Evolutionary conservation across 2,113 vertebrate species (phyloP), one percentile per base, ranked within the genome.

Genomic region (Silurus asotus): DNA sequence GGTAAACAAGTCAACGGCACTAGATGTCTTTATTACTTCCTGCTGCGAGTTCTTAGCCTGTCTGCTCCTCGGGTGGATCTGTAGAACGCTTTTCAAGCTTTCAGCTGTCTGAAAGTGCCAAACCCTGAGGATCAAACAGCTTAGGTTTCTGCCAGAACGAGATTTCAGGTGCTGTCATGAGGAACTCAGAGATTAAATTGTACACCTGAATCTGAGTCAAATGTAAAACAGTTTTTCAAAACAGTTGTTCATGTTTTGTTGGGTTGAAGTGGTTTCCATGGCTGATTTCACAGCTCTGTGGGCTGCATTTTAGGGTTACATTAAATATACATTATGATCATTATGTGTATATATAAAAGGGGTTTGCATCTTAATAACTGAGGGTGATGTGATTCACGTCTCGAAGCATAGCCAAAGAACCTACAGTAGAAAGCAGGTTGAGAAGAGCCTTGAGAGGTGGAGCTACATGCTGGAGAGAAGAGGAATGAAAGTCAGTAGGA

Each of bases 11-110:
- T 85, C 69, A 59, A 81, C 62, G 56, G 61, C 61, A 86, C 45
- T 83, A 55, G 82, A 87, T 88, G 87, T 86, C 88, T 89, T 87
- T 83, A 87, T 88, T 88, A 79, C 61, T 69, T 74, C 48, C 64
- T 81, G 48, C 62, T 76, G 74, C 69, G 85, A 10, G 69, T 53
- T 85, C 67, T 48, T 84, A 87, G 81, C 14, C 56, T 67, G 80
- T 48, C 81, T 84, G 75, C 80, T 85, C 74, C 67, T 87, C 79
- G 10, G 67, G 65, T 80, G 59, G 48, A 84, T 80, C 51, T 81
- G 59, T 28, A 89, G 82, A 62, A 51, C 1, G 17, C 25, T 75
- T 37, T 84, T 85, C 74, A 80, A 65, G 59, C 83, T 85, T 89
- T 67, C 17, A 75, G 67, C 84, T 81, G 77, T 80, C 58, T 51